phyloP scores from a whole-genome alignment of 2,888 invertebrate species.

The Ornithoptera priamus region DNA sequence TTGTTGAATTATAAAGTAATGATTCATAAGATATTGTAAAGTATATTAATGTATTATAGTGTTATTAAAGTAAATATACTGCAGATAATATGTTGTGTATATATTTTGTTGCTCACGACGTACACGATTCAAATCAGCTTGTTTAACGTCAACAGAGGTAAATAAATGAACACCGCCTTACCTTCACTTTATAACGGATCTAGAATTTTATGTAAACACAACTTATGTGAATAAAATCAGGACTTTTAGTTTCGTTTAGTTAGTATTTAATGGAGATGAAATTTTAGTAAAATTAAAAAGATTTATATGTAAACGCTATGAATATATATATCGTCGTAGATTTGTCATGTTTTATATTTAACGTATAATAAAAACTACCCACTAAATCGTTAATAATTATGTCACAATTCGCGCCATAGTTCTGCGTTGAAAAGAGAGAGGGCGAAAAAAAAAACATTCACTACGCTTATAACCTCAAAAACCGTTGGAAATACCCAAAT shows the following conservation, averaged over 20 bases:
- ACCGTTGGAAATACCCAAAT: constrained; percentile 58
- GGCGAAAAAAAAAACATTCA: constrained; percentile 45
- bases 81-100: not conserved
- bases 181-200: constrained; percentile 20
- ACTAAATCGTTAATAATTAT: constrained; percentile 66
- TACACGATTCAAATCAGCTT: not conserved
- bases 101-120: not conserved
- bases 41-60: too few relatives aligned
- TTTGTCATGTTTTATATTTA: constrained; percentile 1
- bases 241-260: too few relatives aligned
- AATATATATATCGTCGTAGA: not conserved
- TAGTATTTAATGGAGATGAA: too few relatives aligned
- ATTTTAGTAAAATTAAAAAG: too few relatives aligned
- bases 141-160: constrained; percentile 7
- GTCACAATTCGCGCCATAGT: constrained; percentile 53
- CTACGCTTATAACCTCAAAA: constrained; percentile 54
- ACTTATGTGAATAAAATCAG: not conserved
- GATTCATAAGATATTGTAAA: constrained; percentile 21
- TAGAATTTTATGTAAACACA: constrained; percentile 10
- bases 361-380: constrained; percentile 46
- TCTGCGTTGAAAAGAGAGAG: constrained; percentile 35
- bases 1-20: constrained; percentile 15
- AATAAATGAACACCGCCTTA: constrained; percentile 21
- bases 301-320: too few relatives aligned
- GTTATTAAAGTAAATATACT: not conserved